Evolutionary conservation across 2,113 vertebrate genomes (phyloP).

Genomic region (Cromileptes altivelis): DNA sequence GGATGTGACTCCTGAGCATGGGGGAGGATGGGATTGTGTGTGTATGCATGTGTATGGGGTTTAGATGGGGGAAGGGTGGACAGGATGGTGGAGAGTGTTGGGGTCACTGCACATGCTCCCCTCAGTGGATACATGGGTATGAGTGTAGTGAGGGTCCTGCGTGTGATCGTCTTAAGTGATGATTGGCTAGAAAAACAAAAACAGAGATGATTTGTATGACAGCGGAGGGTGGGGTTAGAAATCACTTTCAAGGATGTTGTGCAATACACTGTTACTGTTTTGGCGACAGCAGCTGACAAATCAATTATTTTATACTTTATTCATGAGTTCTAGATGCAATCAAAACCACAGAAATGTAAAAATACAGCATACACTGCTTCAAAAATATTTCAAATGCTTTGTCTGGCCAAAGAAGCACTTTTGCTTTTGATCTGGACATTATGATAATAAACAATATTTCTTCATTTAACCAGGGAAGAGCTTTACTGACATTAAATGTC

Average conservation of each 20-base stretch:
- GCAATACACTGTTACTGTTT: neutral
- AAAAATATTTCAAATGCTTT: neutral
- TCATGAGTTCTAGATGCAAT: neutral
- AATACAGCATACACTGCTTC: neutral
- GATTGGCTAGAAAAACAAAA: constrained; percentile 47
- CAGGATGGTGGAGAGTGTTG: constrained; percentile 36
- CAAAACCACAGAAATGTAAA: neutral
- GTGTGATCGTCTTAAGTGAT: constrained; percentile 32
- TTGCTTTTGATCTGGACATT: neutral
- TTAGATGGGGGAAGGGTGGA: constrained; percentile 55
- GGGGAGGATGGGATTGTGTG: constrained; percentile 45
- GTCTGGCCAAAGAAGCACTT: neutral
- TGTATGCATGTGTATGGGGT: neutral
- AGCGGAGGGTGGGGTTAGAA: neutral
- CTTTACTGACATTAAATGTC: neutral
- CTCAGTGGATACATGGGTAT: constrained; percentile 51
- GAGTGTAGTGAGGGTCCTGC: constrained; percentile 1
- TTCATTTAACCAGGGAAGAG: neutral
- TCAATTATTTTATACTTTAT: neutral
- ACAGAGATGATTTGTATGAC: neutral
- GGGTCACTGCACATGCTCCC: constrained; percentile 75
- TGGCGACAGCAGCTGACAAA: neutral
- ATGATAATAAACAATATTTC: neutral
- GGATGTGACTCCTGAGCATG: constrained; percentile 36
- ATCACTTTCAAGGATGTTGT: accelerated